Base-by-base conservation (phyloP, 1,140 invertebrate species). In the Aporrectodea caliginosa region DNA sequence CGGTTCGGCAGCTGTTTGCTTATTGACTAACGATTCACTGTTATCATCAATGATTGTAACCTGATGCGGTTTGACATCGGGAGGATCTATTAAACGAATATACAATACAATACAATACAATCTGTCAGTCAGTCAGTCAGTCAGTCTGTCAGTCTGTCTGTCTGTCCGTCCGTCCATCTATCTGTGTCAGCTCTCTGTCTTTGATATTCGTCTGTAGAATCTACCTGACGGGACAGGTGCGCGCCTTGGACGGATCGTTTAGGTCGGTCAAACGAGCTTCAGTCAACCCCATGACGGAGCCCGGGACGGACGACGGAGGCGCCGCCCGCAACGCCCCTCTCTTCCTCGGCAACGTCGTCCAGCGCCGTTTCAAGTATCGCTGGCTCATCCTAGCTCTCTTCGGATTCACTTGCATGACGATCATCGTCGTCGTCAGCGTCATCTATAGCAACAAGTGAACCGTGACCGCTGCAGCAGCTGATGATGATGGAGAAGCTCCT, bases 341-440 rank as follows among this genome's bases (percentile, higher is more conserved):
- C 33, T 79, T 79, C 31, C 73, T 79, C 1, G 32, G 43, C 30
- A 75, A 35, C 29, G 78, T 79, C n/a, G 78, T 79, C 12, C 34
- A 22, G 35, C 27, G 69, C 29, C 58, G 74, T 1, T 79, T 78
- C 68, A 75, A 76, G 69, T 79, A 77, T 27, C 33, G 78, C 1
- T 79, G 78, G 78, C 27, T 76, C 1, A 72, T 73, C 0, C 27
- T 76, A 16, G 78, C 78, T 1, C 16, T 75, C 22, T 70, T 72
- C 12, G 74, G 33, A 16, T 79, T 79, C 78, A 76, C 74, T 0
- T 75, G 73, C 33, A 79, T 79, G 78, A 73, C 78, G 6, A 68
- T 79, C 78, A 79, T 79, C 68, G 78, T 79, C 1, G 30, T 73
- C 16, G 73, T 79, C 27, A 75, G 73, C 68, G 78, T 79, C 16